Evolutionary conservation across 30 jellyfish, hydroid and myxozoan species (phyloP), one percentile per base, ranked within the genome.

Genomic region (Aurelia coerulea): DNA sequence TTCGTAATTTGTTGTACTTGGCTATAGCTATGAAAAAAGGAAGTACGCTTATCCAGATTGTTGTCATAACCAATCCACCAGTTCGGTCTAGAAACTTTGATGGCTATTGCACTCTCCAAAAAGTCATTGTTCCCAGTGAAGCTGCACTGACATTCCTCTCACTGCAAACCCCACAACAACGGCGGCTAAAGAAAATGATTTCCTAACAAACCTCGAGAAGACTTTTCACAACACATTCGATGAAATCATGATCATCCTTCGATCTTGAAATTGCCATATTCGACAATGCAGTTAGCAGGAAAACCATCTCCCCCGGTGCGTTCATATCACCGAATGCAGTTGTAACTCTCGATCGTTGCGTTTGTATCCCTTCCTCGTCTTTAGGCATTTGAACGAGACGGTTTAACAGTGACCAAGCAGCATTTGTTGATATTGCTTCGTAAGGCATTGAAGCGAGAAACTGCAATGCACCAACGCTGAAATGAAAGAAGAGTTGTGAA

Each of bases 371-470:
- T 49, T 63, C 39, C 46, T 65, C 62, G 37, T 51, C 68, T 34
- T 37, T 29, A 29, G 75, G 66, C 65, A 88, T 53, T 1, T 56
- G 70, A 17, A 87, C 49, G 39, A 89, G 82, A 69, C 79, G 79
- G 82, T 63, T 65, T 69, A 94, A 76, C 59, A 94, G 65, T 17
- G 79, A 59, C 95, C 95, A 84, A 58, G 93, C 96, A 18, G 99
- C 93, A 58, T 92, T 68, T 29, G 96, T 65, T n/a, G 97, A 84
- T 5, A 94, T 76, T 5, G 99, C 99, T 13, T 85, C 96, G 80
- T 71, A 94, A 9, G 99, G 99, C 99, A 94, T 94, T 37, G 97
- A 84, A 7, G 99, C 92, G 37, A 94, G 92, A 66, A 94, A 94
- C 85, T 94, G 99, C 81, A 83, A 74, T 11, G 96, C 96, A 18